Conservation (phyloP, 2,888 invertebrate genomes). For the Lasius fuliginosus region DNA sequence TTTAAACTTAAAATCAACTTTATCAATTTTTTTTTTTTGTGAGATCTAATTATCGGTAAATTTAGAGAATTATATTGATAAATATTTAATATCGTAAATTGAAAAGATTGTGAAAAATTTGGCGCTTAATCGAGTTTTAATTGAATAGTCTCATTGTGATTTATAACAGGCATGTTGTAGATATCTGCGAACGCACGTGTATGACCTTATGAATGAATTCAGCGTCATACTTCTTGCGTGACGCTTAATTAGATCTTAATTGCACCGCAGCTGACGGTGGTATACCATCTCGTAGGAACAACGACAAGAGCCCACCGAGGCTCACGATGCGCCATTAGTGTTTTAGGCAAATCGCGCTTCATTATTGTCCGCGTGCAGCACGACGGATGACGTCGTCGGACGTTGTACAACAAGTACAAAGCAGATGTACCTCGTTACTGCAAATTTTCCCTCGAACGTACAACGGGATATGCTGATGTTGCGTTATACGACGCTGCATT, state of each 20-base stretch:
- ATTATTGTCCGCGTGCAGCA: constrained; percentile 35
- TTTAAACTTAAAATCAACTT: background rate
- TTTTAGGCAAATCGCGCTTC: constrained; percentile 55
- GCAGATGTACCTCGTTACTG: constrained; percentile 28
- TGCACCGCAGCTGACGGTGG: constrained; percentile 68
- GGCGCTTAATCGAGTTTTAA: background rate
- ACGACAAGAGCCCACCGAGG: constrained; percentile 43
- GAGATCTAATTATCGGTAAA: background rate
- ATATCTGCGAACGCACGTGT: background rate
- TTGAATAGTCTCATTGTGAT: background rate
- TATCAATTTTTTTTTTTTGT: background rate
- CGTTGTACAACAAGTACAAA: constrained; percentile 24
- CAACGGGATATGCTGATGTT: constrained; percentile 32
- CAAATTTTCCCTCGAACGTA: constrained; percentile 9
- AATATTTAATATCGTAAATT: background rate
- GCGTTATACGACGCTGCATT: background rate
- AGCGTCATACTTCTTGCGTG: constrained; percentile 52
- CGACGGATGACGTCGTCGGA: constrained; percentile 37
- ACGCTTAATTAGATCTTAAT: constrained; percentile 77
- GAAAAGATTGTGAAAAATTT: background rate
- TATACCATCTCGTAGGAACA: constrained; percentile 66
- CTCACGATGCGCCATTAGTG: constrained; percentile 62
- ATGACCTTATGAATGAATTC: constrained; percentile 67
- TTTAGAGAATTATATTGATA: background rate
- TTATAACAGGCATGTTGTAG: background rate